A percentile compares a stretch with the other conserved stretches of the same genome.
Evolutionary conservation across 2,797 vertebrate species (phyloP).

Genomic region (Pseudopleuronectes americanus): DNA sequence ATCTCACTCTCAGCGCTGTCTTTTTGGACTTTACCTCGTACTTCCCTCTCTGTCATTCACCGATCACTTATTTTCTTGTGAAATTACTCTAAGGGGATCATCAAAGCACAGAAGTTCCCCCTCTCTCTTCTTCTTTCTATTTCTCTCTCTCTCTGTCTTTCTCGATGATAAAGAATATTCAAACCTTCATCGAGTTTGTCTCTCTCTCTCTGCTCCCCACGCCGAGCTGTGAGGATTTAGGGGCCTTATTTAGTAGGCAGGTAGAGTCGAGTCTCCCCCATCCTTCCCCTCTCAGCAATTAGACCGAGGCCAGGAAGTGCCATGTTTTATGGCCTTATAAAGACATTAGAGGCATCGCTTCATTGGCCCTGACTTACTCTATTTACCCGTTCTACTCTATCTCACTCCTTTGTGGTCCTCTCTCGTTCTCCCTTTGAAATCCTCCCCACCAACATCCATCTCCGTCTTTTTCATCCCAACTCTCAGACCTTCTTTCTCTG

Average conservation of each 20-base stretch:
- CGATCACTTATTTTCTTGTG: slow-evolving; percentile 30
- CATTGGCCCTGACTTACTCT: slow-evolving; percentile 28
- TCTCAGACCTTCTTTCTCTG: background rate
- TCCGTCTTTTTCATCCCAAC: background rate
- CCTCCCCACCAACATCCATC: slow-evolving; percentile 9
- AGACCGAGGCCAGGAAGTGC: slow-evolving; percentile 66
- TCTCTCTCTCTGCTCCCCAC: slow-evolving; percentile 22
- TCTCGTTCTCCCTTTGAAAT: slow-evolving; percentile 42
- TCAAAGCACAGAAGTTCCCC: background rate
- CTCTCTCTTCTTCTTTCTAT: background rate
- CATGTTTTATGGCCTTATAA: slow-evolving; percentile 74
- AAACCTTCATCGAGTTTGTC: slow-evolving; percentile 11
- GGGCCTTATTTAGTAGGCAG: slow-evolving; percentile 57
- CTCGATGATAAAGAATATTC: slow-evolving; percentile 17
- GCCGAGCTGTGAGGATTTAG: slow-evolving; percentile 53
- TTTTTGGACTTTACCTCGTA: slow-evolving; percentile 13
- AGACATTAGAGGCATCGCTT: slow-evolving; percentile 62
- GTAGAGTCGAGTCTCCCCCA: slow-evolving; percentile 42
- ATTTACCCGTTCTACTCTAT: slow-evolving; percentile 36
- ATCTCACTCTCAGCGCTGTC: slow-evolving; percentile 5
- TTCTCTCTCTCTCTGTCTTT: background rate
- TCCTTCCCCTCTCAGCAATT: slow-evolving; percentile 62
- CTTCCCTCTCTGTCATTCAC: background rate
- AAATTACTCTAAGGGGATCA: background rate
- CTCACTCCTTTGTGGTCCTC: slow-evolving; percentile 33